Evolutionary conservation across 2,797 vertebrate genomes (phyloP).

Genomic region (Pterois miles): DNA sequence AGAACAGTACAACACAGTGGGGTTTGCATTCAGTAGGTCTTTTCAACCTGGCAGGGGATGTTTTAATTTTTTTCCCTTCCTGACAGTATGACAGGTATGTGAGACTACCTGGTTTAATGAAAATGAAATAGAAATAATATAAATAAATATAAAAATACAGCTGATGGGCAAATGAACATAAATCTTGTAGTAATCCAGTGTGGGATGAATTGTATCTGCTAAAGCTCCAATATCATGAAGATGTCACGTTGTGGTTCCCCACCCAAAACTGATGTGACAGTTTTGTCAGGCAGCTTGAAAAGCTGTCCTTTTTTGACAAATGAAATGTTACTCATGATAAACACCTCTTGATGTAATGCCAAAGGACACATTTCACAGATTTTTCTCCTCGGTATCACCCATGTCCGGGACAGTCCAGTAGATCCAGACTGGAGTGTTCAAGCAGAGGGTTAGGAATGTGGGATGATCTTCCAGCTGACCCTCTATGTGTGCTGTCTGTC

Average conservation of each 20-base stretch:
- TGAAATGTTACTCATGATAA: neutral
- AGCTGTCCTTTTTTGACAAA: conserved; percentile 1
- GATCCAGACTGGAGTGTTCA: conserved; percentile 39
- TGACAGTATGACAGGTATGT: neutral
- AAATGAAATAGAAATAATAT: neutral
- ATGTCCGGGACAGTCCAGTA: neutral
- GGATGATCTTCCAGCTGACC: conserved; percentile 51
- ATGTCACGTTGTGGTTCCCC: neutral
- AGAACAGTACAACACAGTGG: conserved; percentile 9
- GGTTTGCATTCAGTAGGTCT: neutral
- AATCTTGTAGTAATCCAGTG: neutral
- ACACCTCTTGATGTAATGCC: neutral
- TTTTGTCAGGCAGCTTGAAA: conserved; percentile 9
- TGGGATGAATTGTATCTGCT: neutral
- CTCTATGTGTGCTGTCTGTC: conserved; percentile 56
- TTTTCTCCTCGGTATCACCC: neutral
- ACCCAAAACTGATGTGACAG: conserved; percentile 12
- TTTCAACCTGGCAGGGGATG: neutral
- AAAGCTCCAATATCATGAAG: neutral
- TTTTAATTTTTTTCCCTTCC: neutral
- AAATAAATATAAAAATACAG: too few species aligned
- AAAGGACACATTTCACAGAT: neutral
- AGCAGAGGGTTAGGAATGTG: conserved; percentile 68
- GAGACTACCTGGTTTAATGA: neutral
- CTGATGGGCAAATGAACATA: neutral